Base-by-base conservation (phyloP, 2,797 vertebrate species). In the Pogonophryne albipinna region DNA sequence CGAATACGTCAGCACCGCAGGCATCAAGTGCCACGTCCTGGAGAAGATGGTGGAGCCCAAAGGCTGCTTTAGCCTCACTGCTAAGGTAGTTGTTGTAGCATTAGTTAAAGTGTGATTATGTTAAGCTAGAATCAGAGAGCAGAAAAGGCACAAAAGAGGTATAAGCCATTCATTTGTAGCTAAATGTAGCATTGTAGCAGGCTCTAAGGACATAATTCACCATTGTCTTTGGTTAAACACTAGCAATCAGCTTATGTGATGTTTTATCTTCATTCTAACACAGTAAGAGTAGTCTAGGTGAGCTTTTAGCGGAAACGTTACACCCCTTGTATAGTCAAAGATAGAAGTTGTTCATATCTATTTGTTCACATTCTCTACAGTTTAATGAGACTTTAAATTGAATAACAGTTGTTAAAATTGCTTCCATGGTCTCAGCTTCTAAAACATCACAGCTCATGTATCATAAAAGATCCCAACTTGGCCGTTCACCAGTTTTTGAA, bases 11-110 rank as follows among this genome's bases (percentile, higher is more conserved):
- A 99, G 96, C 95, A 97, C 96, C 0, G 96, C 97, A 0, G 98
- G 98, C 9, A 94, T 97, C 91, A 97, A 95, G 89, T 96, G 97
- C 74, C 97, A 97, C 4, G 97, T 99, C 67, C 92, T 99, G 84
- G 98, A 99, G 93, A 98, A 98, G 93, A 96, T 96, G 53, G 94
- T 98, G 89, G 97, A 97, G 84, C 98, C 97, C 13, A 97, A 96
- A 19, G 97, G 97, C 67, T 97, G 96, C 86, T 99, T 99, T 87
- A 91, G 84, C 80, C 96, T 99, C 83, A 90, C 97, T 4, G 97
- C 98, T 27, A 99, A 99, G 97, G 98, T 99, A 91, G n/a, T 46
- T 20, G 64, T 44, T 4, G 10, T n/a, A 34, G 42, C 11, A 58
- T 11, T 8, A 59, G 19, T n/a, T 56, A 9, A 49, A 44, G 10